These are phyloP conservation scores for Agrypnia vestita DNA, from an alignment of 1,140 invertebrate genomes.

Conservation along the genomic window DNA sequence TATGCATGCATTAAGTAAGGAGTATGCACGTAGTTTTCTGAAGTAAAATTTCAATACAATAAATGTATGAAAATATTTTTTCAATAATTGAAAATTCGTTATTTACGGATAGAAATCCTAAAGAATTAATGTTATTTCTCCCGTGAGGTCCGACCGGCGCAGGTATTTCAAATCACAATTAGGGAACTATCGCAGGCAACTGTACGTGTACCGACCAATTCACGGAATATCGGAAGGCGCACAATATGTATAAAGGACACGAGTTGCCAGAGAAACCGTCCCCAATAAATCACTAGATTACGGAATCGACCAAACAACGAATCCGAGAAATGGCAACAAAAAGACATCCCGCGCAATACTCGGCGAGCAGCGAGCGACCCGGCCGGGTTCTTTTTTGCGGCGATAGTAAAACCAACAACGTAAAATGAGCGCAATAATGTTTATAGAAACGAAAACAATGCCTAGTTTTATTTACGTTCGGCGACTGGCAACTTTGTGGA, in stretches of 20 bases:
- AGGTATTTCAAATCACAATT: conserved; percentile 2
- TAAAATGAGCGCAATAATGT: conserved; percentile 16
- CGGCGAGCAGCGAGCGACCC: not conserved
- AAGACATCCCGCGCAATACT: not conserved
- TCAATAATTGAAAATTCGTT: no score
- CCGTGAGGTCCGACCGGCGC: no score
- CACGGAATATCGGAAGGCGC: not conserved
- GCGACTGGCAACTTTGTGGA: conserved; percentile 8
- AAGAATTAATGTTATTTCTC: no score
- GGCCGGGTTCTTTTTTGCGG: not conserved
- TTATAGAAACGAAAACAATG: conserved; percentile 26
- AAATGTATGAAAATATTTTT: no score
- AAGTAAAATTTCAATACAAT: no score
- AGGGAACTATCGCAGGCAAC: conserved; percentile 14
- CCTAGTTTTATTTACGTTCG: not conserved
- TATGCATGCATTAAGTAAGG: no score
- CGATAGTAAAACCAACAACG: conserved; percentile 34
- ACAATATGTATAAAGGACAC: conserved; percentile 22
- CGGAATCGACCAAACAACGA: conserved; percentile 30
- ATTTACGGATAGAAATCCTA: no score
- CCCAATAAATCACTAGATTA: conserved; percentile 36
- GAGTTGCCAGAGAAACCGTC: conserved; percentile 18
- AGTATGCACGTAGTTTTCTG: no score
- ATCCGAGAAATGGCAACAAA: conserved; percentile 19
- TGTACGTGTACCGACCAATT: not conserved